A percentile compares a stretch with the other conserved stretches of the same genome.
phyloP scores from a whole-genome alignment of 2,888 invertebrate species.

The Alloplasta piceator region DNA sequence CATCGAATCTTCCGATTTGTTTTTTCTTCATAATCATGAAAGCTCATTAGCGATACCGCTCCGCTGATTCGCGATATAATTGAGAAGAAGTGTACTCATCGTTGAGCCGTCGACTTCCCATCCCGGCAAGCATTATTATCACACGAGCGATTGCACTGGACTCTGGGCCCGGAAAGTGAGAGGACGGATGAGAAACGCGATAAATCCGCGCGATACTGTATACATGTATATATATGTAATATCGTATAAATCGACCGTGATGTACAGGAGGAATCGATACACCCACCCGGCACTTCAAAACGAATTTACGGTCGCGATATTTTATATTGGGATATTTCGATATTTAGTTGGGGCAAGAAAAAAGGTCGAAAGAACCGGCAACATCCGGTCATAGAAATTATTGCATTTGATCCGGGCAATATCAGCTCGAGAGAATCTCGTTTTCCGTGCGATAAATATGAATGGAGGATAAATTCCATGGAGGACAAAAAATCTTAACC shows the following conservation, averaged over 20 bases:
- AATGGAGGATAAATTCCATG: too few species aligned
- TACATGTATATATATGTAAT: too few species aligned
- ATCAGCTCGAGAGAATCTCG: background rate
- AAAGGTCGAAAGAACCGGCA: background rate
- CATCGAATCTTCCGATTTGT: background rate
- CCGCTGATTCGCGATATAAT: conserved; percentile 9
- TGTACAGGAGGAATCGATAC: conserved; percentile 10
- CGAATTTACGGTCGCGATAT: background rate
- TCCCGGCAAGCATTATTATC: conserved; percentile 57
- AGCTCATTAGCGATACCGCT: background rate
- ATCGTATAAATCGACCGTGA: too few species aligned
- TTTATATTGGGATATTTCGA: too few species aligned
- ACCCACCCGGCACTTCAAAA: conserved; percentile 19
- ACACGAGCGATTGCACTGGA: conserved; percentile 48
- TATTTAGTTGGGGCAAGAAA: background rate
- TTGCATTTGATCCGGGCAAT: conserved; percentile 7
- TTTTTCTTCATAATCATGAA: background rate
- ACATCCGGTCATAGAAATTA: conserved; percentile 36
- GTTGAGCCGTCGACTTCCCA: conserved; percentile 52
- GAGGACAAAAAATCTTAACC: conserved; percentile 3
- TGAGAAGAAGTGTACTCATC: conserved; percentile 47
- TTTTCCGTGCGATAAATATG: background rate
- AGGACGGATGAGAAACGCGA: conserved; percentile 58
- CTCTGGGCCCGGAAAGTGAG: conserved; percentile 63
- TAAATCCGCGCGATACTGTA: conserved; percentile 28